These are phyloP conservation scores for Ectropis grisescens DNA, from an alignment of 1,140 invertebrate species.

Conservation along the genomic window DNA sequence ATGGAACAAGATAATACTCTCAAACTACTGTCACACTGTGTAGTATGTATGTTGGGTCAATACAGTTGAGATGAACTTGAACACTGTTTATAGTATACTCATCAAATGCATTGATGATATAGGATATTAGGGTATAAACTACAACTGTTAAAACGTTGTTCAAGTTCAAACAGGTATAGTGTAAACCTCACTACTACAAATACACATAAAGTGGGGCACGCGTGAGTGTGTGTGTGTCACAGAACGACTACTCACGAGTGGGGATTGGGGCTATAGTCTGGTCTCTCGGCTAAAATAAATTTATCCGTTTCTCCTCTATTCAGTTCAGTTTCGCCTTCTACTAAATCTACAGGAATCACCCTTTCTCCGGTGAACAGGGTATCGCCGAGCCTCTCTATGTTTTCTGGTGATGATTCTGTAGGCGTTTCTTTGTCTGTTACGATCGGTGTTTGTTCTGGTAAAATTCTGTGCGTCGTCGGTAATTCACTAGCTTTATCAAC, in stretches of 20 bases:
- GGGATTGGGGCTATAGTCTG: constrained; percentile 57
- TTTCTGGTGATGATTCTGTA: too few species aligned
- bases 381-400: too few species aligned
- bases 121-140: too few species aligned
- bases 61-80: constrained; percentile 6
- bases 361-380: constrained; percentile 1
- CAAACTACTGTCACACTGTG: constrained; percentile 17
- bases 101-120: too few species aligned
- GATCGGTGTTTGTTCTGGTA: too few species aligned
- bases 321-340: not conserved
- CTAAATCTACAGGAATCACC: not conserved
- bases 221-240: constrained; percentile 27
- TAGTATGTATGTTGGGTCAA: constrained; percentile 1
- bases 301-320: constrained; percentile 10
- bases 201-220: constrained; percentile 23
- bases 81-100: constrained; percentile 5
- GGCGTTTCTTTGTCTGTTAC: constrained; percentile 1
- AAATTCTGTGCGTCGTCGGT: too few species aligned
- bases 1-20: constrained; percentile 63
- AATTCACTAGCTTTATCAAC: too few species aligned
- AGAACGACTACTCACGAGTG: constrained; percentile 61
- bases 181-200: constrained; percentile 1
- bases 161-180: constrained; percentile 3
- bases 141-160: constrained; percentile 3
- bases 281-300: constrained; percentile 39